Evolutionary conservation across 2,888 invertebrate species (phyloP), one percentile per base, ranked within the genome.

Genomic region (Eristalis tenax): DNA sequence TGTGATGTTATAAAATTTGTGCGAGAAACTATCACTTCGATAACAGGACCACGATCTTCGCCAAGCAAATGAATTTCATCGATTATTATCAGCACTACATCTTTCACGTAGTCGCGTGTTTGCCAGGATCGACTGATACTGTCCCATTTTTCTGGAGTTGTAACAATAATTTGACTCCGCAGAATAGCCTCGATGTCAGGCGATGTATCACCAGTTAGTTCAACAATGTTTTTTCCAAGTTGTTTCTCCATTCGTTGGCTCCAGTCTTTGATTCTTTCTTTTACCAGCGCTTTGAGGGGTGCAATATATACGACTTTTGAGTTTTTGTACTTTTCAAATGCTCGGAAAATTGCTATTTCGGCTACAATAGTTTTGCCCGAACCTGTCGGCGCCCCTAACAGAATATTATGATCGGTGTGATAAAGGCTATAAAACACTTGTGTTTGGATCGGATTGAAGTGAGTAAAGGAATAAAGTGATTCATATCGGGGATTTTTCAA

Each of bases 91-190:
- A 99, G 94, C 0, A 97, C 96, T 0, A 99, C 98, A 90, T 97
- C 95, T 78, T 96, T 95, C 0, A 99, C 99, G 91, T 99, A 99
- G 92, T 96, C 96, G 89, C 99, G 95, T 0, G 98, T 99, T 91
- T 99, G 98, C 99, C 99, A 99, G 86, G 98, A 98, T 83, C 99
- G 95, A 93, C 98, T 99, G 91, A 99, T 98, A 74, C 99, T 99
- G 93, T 99, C 99, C 99, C 99, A 99, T 93, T 99, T 99, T 93
- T 99, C 99, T 0, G 99, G 99, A 0, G 99, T 99, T 0, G 99
- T 99, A 0, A 99, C 98, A 89, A 99, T 99, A 0, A 99, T 96
- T 92, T 97, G 96, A 0, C 99, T 96, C 70, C 93, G 95, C 0
- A 96, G 95, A 81, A 99, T 98, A 0, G 98, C 96, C 82, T 95